Conservation (phyloP, 2,797 vertebrate species). For the Clarias fuscus region DNA sequence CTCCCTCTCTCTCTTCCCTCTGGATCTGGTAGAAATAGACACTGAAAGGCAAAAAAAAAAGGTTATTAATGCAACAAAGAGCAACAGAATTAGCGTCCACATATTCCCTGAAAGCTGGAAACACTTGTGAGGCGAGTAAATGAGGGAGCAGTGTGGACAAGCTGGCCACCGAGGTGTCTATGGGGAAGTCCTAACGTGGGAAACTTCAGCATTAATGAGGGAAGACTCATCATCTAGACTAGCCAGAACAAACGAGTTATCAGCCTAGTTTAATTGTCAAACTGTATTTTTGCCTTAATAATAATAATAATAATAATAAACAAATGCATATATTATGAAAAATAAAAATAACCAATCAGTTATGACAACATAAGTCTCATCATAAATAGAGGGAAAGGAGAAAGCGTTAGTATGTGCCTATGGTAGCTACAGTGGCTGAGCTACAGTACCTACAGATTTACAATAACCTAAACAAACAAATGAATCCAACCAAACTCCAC, state of each 20-base stretch:
- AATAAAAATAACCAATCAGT: not conserved
- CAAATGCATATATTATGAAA: not conserved
- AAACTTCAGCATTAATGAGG: not conserved
- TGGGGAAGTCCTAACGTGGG: constrained; percentile 15
- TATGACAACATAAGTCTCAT: not conserved
- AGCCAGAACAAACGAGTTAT: not conserved
- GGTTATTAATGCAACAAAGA: constrained; percentile 74
- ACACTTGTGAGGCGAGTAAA: constrained; percentile 41
- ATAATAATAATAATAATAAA: not conserved
- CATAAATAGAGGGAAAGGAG: not conserved
- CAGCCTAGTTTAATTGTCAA: constrained; percentile 1
- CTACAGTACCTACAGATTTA: not conserved
- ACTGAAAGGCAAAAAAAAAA: constrained; percentile 55
- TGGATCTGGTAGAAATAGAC: constrained; percentile 10
- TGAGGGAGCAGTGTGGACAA: constrained; percentile 22
- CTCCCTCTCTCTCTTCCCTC: not conserved
- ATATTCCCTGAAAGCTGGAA: constrained; percentile 60
- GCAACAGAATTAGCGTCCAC: constrained; percentile 69
- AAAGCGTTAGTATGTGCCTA: too few relatives aligned
- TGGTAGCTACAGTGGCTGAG: not conserved
- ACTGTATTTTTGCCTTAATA: too few relatives aligned
- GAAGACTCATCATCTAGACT: constrained; percentile 15
- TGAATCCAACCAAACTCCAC: not conserved
- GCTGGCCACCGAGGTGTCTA: constrained; percentile 9
- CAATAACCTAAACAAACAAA: too few relatives aligned